Conservation (phyloP, 2,888 invertebrate species). For the Sphaerophoria rueppellii region DNA sequence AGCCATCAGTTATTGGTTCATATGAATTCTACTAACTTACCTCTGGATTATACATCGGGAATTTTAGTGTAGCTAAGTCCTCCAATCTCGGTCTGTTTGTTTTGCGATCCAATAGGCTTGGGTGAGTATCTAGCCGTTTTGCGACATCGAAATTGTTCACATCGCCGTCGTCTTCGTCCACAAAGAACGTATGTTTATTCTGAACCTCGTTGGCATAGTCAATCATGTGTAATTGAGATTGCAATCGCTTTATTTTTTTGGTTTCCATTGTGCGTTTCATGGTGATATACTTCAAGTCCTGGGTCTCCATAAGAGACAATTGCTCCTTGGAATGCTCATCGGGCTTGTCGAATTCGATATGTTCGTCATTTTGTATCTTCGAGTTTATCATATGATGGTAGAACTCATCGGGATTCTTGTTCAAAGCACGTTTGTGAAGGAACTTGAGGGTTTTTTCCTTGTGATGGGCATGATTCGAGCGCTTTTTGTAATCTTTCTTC, state of each 20-base stretch:
- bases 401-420: slow-evolving; percentile 99
- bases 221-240: slow-evolving; percentile 91
- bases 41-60: slow-evolving; percentile 85
- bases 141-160: slow-evolving; percentile 86
- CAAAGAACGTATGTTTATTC: slow-evolving; percentile 92
- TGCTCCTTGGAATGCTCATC: slow-evolving; percentile 92
- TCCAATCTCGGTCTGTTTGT: slow-evolving; percentile 87
- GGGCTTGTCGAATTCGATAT: slow-evolving; percentile 87
- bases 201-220: slow-evolving; percentile 87
- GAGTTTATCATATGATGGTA: slow-evolving; percentile 98
- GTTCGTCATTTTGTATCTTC: slow-evolving; percentile 85
- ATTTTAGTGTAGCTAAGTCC: slow-evolving; percentile 84
- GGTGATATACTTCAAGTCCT: slow-evolving; percentile 94
- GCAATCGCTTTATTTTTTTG: slow-evolving; percentile 86
- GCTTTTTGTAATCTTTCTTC: slow-evolving; percentile 92
- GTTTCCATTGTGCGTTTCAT: slow-evolving; percentile 93
- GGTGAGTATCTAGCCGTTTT: slow-evolving; percentile 89
- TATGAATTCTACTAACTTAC: slow-evolving; percentile 75
- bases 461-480: slow-evolving; percentile 90
- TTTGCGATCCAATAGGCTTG: slow-evolving; percentile 86
- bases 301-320: slow-evolving; percentile 93
- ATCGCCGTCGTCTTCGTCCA: slow-evolving; percentile 86
- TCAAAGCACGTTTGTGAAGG: slow-evolving; percentile 91
- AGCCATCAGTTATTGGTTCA: background rate
- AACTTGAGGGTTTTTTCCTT: slow-evolving; percentile 92